Evolutionary conservation across 2,797 vertebrate genomes (phyloP).

Genomic region (Liparis tanakae): DNA sequence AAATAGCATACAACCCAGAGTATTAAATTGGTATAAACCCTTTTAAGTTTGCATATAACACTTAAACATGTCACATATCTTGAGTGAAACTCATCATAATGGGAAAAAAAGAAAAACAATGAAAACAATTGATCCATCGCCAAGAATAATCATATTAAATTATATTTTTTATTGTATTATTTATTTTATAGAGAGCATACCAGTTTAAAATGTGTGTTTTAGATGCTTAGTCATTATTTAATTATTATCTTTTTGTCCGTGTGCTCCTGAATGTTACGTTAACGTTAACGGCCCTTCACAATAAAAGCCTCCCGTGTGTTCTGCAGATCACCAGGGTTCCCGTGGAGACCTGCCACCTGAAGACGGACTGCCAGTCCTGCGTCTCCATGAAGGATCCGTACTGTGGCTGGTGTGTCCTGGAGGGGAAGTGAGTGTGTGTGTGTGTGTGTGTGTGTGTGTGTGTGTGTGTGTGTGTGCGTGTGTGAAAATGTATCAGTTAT

Average conservation of each 20-base stretch:
- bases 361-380: constrained; percentile 86
- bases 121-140: background rate
- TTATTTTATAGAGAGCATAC: too few relatives aligned
- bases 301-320: constrained; percentile 20
- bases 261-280: background rate
- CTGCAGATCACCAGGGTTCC: constrained; percentile 88
- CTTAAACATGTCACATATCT: background rate
- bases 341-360: constrained; percentile 88
- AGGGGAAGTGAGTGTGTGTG: constrained; percentile 84
- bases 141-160: background rate
- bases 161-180: background rate
- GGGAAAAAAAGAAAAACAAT: background rate
- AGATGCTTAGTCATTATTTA: background rate
- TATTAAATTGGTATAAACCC: background rate
- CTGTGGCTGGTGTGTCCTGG: constrained; percentile 95
- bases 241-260: background rate
- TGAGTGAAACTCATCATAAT: background rate
- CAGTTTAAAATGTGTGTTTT: background rate
- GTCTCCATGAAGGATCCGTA: constrained; percentile 88
- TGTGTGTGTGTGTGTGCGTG: constrained; percentile 6
- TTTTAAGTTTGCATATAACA: background rate
- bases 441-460: constrained; percentile 6
- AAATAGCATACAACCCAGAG: background rate
- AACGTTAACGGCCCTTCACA: background rate
- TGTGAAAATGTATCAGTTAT: too few relatives aligned